Conservation (phyloP, 2,113 vertebrate genomes). For the Pagrus major region DNA sequence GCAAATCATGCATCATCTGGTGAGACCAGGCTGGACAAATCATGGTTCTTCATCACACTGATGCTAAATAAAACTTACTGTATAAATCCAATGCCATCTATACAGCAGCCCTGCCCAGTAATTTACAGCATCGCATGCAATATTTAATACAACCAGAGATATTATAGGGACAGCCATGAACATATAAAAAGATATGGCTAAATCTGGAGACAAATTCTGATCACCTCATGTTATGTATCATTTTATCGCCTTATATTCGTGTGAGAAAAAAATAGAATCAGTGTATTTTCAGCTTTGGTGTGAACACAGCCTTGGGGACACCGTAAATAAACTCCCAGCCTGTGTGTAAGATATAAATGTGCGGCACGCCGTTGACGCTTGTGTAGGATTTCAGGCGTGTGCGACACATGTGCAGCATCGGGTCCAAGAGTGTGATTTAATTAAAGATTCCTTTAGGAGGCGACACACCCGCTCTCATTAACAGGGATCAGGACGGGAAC, state of each 20-base stretch:
- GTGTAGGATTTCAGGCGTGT: conserved; percentile 52
- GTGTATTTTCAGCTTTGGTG: conserved; percentile 35
- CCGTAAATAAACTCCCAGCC: conserved; percentile 45
- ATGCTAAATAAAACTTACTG: too few relatives aligned
- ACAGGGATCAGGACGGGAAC: conserved; percentile 70
- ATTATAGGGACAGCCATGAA: not conserved
- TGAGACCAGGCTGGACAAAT: too few relatives aligned
- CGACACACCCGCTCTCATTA: conserved; percentile 61
- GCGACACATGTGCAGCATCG: conserved; percentile 64
- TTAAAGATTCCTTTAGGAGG: conserved; percentile 61
- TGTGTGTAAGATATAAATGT: conserved; percentile 29
- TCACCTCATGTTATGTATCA: conserved; percentile 20
- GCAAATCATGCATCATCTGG: too few relatives aligned
- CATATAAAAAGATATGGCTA: conserved; percentile 19
- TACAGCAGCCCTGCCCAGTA: not conserved
- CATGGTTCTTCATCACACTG: too few relatives aligned
- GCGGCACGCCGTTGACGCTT: conserved; percentile 33
- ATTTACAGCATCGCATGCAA: not conserved
- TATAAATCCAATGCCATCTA: too few relatives aligned
- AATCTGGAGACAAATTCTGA: conserved; percentile 32
- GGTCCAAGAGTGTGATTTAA: conserved; percentile 70
- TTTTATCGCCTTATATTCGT: not conserved
- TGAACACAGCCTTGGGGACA: conserved; percentile 25
- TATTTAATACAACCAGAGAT: not conserved
- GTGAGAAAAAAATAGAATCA: conserved; percentile 6